These are phyloP conservation scores for Bryconaethiops microstoma DNA, from an alignment of 2,797 vertebrate species.

Conservation along the genomic window DNA sequence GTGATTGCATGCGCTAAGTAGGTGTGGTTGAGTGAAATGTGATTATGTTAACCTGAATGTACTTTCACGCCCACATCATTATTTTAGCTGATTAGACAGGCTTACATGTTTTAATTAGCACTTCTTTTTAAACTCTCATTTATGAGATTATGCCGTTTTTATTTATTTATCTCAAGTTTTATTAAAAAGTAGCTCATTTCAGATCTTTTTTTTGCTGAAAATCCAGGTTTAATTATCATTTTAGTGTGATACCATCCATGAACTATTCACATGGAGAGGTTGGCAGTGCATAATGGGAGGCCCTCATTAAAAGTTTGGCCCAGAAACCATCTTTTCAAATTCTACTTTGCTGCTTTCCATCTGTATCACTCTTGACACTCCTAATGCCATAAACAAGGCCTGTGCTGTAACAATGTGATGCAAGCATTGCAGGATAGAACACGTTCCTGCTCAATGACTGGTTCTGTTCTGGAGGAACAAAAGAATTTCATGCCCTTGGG, in stretches of 20 bases:
- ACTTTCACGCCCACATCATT: conserved; percentile 55
- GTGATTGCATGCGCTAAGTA: conserved; percentile 29
- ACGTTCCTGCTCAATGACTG: conserved; percentile 25
- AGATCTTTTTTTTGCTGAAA: conserved; percentile 30
- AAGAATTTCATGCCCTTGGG: conserved; percentile 32
- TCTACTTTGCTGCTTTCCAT: conserved; percentile 39
- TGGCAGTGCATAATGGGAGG: conserved; percentile 14
- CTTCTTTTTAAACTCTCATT: conserved; percentile 17
- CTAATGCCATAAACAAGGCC: conserved; percentile 40
- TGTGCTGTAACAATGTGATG: conserved; percentile 50
- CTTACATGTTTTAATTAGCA: conserved; percentile 60
- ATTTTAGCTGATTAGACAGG: conserved; percentile 59
- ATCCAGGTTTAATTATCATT: conserved; percentile 46
- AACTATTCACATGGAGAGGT: conserved; percentile 59
- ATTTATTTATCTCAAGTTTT: conserved; percentile 46
- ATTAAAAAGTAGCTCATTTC: conserved; percentile 29
- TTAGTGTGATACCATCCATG: conserved; percentile 46
- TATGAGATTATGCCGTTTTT: conserved; percentile 36
- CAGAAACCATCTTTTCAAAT: conserved; percentile 19
- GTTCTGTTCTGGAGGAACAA: conserved; percentile 36
- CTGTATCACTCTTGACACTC: conserved; percentile 25
- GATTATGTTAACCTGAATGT: conserved; percentile 59
- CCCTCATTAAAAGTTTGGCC: conserved; percentile 46
- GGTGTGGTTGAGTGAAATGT: conserved; percentile 32
- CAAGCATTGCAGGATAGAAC: conserved; percentile 51